These are phyloP conservation scores for Nomada goodeniana DNA, from an alignment of 2,888 invertebrate species.

Conservation along the genomic window DNA sequence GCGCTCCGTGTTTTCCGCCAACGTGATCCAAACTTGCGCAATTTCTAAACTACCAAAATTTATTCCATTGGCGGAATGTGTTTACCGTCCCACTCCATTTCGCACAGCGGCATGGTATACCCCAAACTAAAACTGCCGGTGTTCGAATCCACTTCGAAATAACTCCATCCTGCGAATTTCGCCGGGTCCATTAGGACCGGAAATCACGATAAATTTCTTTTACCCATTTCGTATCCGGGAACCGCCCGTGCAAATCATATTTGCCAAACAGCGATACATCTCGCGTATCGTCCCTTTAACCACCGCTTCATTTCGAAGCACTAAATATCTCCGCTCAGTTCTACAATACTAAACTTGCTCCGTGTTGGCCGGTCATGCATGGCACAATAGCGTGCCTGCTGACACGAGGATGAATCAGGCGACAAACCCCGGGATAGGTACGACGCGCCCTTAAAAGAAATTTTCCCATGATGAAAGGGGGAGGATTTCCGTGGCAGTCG, in stretches of 20 bases:
- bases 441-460: constrained; percentile 31
- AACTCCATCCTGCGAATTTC: no score
- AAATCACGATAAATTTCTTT: background rate
- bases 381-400: constrained; percentile 25
- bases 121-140: no score
- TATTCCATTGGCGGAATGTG: no score
- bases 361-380: background rate
- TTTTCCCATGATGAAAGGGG: constrained; percentile 38
- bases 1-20: no score
- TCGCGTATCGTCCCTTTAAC: background rate
- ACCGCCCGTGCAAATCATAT: background rate
- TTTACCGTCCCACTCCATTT: no score
- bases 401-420: constrained; percentile 4
- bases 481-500: constrained; percentile 55
- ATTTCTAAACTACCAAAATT: no score
- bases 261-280: background rate
- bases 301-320: background rate
- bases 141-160: no score
- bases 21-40: no score
- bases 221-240: background rate
- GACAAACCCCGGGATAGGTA: constrained; percentile 13
- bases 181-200: background rate
- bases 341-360: no score
- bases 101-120: no score
- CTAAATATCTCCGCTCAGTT: background rate